A percentile compares a stretch with the other conserved stretches of the same genome.
These are phyloP conservation scores for Hycleus phaleratus DNA, from an alignment of 1,140 invertebrate species.

Conservation along the genomic window DNA sequence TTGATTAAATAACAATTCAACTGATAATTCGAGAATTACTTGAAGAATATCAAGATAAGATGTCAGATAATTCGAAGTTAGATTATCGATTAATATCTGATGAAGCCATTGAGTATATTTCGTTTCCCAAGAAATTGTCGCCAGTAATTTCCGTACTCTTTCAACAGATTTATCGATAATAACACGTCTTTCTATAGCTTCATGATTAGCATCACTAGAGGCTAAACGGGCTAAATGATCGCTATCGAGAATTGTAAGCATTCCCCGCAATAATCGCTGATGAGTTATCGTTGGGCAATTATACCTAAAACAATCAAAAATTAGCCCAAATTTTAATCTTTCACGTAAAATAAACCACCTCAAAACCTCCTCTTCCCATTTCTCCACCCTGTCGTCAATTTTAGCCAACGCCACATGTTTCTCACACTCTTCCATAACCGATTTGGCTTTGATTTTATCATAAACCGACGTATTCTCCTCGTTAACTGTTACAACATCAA, in stretches of 20 bases:
- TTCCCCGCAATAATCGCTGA: constrained; percentile 56
- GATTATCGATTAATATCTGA: constrained; percentile 59
- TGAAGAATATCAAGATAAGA: constrained; percentile 73
- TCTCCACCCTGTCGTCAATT: constrained; percentile 50
- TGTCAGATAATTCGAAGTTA: constrained; percentile 59
- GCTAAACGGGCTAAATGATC: constrained; percentile 63
- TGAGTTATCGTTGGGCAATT: constrained; percentile 58
- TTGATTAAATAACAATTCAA: not conserved
- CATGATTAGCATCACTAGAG: constrained; percentile 47
- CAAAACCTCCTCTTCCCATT: constrained; percentile 56
- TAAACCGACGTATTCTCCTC: constrained; percentile 43
- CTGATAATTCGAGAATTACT: constrained; percentile 30
- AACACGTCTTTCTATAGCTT: constrained; percentile 59
- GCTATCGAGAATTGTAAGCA: constrained; percentile 59
- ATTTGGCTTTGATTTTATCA: constrained; percentile 54
- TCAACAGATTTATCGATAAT: constrained; percentile 64
- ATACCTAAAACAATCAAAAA: constrained; percentile 45
- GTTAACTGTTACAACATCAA: constrained; percentile 44
- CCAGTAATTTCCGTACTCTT: constrained; percentile 58
- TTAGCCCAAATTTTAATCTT: too few species aligned
- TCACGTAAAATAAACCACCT: too few species aligned
- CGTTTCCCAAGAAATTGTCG: constrained; percentile 60
- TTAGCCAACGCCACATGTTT: constrained; percentile 54
- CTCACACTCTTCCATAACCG: constrained; percentile 68
- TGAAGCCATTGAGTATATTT: constrained; percentile 75